Evolutionary conservation across 2,888 invertebrate genomes (phyloP), one percentile per base, ranked within the genome.

Genomic region (Pantelozetes paolii): DNA sequence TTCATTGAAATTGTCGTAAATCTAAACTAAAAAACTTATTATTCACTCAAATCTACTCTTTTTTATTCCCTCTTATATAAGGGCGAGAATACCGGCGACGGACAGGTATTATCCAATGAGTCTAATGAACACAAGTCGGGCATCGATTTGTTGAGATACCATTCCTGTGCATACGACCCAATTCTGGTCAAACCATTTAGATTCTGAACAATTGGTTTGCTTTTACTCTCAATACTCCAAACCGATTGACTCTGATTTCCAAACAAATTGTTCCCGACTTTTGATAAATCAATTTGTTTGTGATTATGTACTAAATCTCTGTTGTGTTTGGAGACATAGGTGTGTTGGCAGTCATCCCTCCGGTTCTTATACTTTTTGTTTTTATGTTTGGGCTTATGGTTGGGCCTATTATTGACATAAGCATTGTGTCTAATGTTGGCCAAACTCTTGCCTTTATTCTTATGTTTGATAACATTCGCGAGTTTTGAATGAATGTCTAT

Each of bases 131-230:
- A 42, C 26, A 67, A 40, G 42, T 67, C 67, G 42, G 67, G 67
- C 67, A 67, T 67, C 26, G 67, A 67, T 67, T 67, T 67, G 40
- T 67, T 67, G 20, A 67, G 67, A 36, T 67, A 40, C 67, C 67
- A 67, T 42, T 67, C 67, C 40, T 67, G 67, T 1, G 67, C 67
- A 23, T 67, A 67, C 3, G 40, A 42, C 2, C 67, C 67, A 23
- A 67, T 67, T 67, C 67, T 40, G 5, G 20, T 67, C 40, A 67
- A 15, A 42, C 67, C 67, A 11, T 67, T 67, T 0, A 42, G 67
- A 32, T 42, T 67, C 26, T 26, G 11, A 1, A 40, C 67, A 67
- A 67, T 42, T 0, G 67, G 67, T 67, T 67, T 62, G 36, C 15
- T 9, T 54, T 54, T 62, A 32, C 32, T 62, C 20, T 67, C 67